Evolutionary conservation across 1,140 invertebrate species (phyloP).

Genomic region (Drosophila kanapiae): DNA sequence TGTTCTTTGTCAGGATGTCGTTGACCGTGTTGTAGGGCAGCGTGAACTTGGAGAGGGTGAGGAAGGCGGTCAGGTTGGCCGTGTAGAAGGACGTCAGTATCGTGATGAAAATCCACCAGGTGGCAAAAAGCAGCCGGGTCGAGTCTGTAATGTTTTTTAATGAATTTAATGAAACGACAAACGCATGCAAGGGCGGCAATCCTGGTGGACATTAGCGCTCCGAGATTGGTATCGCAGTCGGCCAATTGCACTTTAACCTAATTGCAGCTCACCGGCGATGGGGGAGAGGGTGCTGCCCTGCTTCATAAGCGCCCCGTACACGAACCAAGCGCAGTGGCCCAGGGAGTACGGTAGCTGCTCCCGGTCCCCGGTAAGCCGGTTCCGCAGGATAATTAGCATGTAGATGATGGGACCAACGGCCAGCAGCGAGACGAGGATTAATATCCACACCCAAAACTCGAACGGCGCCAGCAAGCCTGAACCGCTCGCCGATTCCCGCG

Average conservation of each 20-base stretch:
- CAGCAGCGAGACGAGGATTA: conserved; percentile 90
- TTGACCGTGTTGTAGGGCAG: conserved; percentile 90
- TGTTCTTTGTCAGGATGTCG: conserved; percentile 89
- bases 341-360: conserved; percentile 88
- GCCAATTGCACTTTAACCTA: conserved; percentile 60
- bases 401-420: conserved; percentile 92
- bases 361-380: conserved; percentile 86
- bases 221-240: conserved; percentile 57
- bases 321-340: conserved; percentile 92
- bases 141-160: conserved; percentile 88
- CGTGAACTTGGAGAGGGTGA: conserved; percentile 93
- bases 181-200: conserved; percentile 47
- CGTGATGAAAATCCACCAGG: conserved; percentile 96
- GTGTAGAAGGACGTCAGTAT: conserved; percentile 96
- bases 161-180: conserved; percentile 67
- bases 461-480: conserved; percentile 94
- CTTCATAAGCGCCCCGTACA: conserved; percentile 94
- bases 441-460: conserved; percentile 90
- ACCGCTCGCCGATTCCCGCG: conserved; percentile 92
- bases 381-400: conserved; percentile 89
- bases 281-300: conserved; percentile 93
- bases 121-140: conserved; percentile 92
- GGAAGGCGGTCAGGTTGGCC: conserved; percentile 95
- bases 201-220: conserved; percentile 27
- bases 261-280: conserved; percentile 88